Conservation (phyloP, 2,888 invertebrate species). For the Patella ulyssiponensis region DNA sequence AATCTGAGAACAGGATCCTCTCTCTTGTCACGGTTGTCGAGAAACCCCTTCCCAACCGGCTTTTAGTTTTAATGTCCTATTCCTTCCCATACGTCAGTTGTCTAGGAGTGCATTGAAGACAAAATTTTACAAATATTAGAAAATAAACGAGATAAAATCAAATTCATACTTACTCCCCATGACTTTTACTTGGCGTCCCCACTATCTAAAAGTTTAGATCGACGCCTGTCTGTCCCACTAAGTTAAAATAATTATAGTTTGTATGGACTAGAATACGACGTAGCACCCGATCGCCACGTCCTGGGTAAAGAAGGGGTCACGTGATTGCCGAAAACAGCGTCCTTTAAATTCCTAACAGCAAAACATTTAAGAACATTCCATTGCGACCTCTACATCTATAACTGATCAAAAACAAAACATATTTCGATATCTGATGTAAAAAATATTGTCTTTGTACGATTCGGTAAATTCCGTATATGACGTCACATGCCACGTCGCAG, state of each 20-base stretch:
- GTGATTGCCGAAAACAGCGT: not conserved
- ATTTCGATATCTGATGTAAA: not conserved
- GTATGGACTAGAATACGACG: not conserved
- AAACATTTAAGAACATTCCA: no score
- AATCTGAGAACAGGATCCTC: no score
- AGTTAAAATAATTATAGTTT: no score
- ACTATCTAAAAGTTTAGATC: slow-evolving; percentile 24
- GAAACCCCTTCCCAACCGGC: no score
- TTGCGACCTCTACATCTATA: no score
- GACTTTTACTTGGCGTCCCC: slow-evolving; percentile 9
- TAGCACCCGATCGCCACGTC: slow-evolving; percentile 8
- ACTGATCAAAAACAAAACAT: no score
- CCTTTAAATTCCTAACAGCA: not conserved
- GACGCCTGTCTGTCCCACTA: not conserved
- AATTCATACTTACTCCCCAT: slow-evolving; percentile 32
- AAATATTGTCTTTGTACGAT: not conserved
- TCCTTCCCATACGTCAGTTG: no score
- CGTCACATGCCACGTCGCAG: slow-evolving; percentile 7
- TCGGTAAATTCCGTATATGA: slow-evolving; percentile 5
- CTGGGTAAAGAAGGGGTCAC: not conserved
- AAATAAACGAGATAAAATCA: not conserved
- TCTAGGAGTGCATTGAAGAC: no score
- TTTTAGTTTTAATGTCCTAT: no score
- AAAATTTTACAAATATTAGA: not conserved
- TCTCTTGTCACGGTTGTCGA: no score